Base-by-base conservation (phyloP, 2,113 vertebrate genomes). In the Chaetodon auriga region DNA sequence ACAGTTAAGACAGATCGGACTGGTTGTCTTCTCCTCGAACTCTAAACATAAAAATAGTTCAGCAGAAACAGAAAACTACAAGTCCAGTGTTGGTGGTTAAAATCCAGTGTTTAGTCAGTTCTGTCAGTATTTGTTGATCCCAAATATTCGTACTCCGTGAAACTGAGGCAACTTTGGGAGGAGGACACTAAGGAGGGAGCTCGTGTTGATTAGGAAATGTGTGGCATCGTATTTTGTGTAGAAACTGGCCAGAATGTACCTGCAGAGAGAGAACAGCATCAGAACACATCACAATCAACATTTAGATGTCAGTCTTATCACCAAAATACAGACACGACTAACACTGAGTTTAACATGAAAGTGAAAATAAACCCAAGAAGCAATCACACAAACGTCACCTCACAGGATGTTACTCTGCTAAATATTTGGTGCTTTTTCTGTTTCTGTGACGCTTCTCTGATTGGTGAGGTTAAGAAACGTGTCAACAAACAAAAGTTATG, bases 141-240 rank as follows among this genome's bases (percentile, higher is more conserved):
- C 97, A 85, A 98, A 99, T 91, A 98, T 92, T 54, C 97, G 96
- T 73, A 99, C 97, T 18, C 97, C 97, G 0, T 98, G 97, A 92
- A 99, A 97, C 72, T 97, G 97, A n/a, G 98, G 98, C 86, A 99
- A 85, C 83, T 99, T 98, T 51, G 98, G 98, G 78, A 99, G 95
- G 1, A 99, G 94, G 49, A 98, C 97, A 0, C 95, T 98, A 7
- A 98, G 95, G 63, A 99, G 91, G 9, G 97, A 98, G 76, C 93
- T 54, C 0, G 98, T 99, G 94, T 99, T 99, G 95, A 99, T 85
- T 16, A 97, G 38, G 88, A 99, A 99, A 89, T 98, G 97, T 14
- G 92, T 95, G 10, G 95, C 90, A 54, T 99, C 97, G 4, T 99
- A 99, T 86, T 99, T 99, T 82, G 98, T 99, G 90, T 99, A 99